Conservation (phyloP, 2,797 vertebrate genomes). For the Molossus alvarezi region DNA sequence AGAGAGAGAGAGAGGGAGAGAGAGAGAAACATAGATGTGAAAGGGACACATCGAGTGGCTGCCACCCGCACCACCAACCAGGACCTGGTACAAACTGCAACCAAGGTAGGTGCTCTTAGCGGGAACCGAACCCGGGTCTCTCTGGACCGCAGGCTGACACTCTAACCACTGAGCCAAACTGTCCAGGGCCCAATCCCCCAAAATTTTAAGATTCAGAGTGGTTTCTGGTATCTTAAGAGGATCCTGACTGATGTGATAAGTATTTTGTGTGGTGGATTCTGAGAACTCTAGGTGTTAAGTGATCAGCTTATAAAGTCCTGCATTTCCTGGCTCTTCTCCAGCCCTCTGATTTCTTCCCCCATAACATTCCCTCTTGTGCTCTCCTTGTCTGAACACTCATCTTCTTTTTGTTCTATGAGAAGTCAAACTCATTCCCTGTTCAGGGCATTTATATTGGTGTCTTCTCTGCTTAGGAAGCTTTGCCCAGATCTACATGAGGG, state of each 20-base stretch:
- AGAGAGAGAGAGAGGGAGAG: too few relatives aligned
- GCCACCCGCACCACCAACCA: too few relatives aligned
- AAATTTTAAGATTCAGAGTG: not conserved
- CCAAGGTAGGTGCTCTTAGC: too few relatives aligned
- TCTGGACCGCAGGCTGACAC: too few relatives aligned
- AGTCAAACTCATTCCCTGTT: not conserved
- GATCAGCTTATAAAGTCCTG: not conserved
- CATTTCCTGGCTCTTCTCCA: not conserved
- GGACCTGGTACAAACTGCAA: too few relatives aligned
- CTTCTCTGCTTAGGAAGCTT: slow-evolving; percentile 20
- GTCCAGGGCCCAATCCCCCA: too few relatives aligned
- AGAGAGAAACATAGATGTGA: too few relatives aligned
- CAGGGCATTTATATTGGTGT: not conserved
- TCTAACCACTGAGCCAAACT: too few relatives aligned
- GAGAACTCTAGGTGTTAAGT: not conserved
- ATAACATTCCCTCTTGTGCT: not conserved
- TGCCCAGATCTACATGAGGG: not conserved
- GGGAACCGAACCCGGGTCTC: too few relatives aligned
- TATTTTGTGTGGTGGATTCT: not conserved
- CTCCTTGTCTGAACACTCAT: not conserved
- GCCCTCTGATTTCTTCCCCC: not conserved
- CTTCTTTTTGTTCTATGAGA: slow-evolving; percentile 17
- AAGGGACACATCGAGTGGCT: too few relatives aligned
- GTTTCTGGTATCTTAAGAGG: slow-evolving; percentile 12
- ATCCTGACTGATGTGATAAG: not conserved